These are phyloP conservation scores for Romanogobio albipinnatus DNA, from an alignment of 2,113 vertebrate genomes.

Conservation along the genomic window DNA sequence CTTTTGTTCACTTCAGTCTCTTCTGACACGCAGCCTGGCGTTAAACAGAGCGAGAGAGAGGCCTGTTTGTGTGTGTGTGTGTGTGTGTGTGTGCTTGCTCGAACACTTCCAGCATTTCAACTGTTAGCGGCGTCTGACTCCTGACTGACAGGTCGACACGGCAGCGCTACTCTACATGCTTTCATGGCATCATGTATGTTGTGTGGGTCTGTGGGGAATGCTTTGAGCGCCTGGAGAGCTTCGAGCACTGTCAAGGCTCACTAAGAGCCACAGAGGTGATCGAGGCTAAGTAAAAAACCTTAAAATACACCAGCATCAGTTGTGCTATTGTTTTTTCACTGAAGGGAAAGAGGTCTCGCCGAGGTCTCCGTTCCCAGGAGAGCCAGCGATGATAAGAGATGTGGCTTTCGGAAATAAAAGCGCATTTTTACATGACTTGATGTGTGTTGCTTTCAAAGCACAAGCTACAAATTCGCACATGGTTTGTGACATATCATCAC, in stretches of 20 bases:
- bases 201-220: slow-evolving; percentile 56
- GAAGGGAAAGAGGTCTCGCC: slow-evolving; percentile 42
- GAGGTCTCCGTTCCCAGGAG: slow-evolving; percentile 48
- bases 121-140: slow-evolving; percentile 56
- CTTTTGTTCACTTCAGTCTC: slow-evolving; percentile 49
- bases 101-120: slow-evolving; percentile 54
- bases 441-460: slow-evolving; percentile 50
- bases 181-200: slow-evolving; percentile 59
- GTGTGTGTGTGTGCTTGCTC: slow-evolving; percentile 40
- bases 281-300: slow-evolving; percentile 63
- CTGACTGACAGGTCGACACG: slow-evolving; percentile 61
- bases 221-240: slow-evolving; percentile 60
- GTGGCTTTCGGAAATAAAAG: slow-evolving; percentile 45
- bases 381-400: slow-evolving; percentile 21
- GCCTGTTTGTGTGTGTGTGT: slow-evolving; percentile 46
- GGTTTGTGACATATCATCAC: not conserved
- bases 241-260: slow-evolving; percentile 65
- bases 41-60: slow-evolving; percentile 56
- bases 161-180: slow-evolving; percentile 54
- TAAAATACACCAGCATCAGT: slow-evolving; percentile 60
- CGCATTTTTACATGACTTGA: slow-evolving; percentile 41
- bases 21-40: slow-evolving; percentile 55
- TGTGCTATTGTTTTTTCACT: slow-evolving; percentile 55
- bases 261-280: slow-evolving; percentile 61
- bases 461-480: not conserved